phyloP scores from a whole-genome alignment of 2,888 invertebrate species.

The Pteria penguin region DNA sequence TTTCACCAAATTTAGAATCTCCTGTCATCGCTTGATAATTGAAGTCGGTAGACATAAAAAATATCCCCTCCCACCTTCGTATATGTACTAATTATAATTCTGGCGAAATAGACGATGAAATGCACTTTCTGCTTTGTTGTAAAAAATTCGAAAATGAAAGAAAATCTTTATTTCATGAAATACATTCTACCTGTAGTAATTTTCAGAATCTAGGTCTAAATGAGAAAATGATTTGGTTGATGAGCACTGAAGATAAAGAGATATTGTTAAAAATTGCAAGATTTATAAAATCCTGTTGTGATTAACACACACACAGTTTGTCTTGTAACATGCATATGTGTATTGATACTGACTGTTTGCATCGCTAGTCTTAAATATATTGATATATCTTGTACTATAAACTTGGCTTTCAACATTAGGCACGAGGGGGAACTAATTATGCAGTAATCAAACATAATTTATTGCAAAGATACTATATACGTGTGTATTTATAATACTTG shows the following conservation, averaged over 20 bases:
- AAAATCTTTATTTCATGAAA: neutral
- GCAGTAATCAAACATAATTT: too few relatives aligned
- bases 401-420: too few relatives aligned
- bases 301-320: too few relatives aligned
- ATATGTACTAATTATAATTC: neutral
- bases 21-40: neutral
- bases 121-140: neutral
- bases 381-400: too few relatives aligned
- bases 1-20: neutral
- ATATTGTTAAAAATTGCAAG: neutral
- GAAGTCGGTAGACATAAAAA: neutral
- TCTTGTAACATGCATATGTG: too few relatives aligned
- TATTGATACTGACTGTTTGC: too few relatives aligned
- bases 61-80: neutral
- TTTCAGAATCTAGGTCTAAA: neutral
- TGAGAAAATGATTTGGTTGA: neutral
- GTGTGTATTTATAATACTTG: too few relatives aligned
- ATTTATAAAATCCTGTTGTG: neutral
- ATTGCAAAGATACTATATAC: too few relatives aligned
- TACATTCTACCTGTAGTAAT: neutral
- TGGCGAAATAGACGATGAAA: neutral
- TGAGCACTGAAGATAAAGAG: neutral
- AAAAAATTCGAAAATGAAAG: neutral
- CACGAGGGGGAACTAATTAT: too few relatives aligned
- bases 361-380: too few relatives aligned